These are phyloP conservation scores for Harpalus rufipes DNA, from an alignment of 2,888 invertebrate species.

Conservation along the genomic window DNA sequence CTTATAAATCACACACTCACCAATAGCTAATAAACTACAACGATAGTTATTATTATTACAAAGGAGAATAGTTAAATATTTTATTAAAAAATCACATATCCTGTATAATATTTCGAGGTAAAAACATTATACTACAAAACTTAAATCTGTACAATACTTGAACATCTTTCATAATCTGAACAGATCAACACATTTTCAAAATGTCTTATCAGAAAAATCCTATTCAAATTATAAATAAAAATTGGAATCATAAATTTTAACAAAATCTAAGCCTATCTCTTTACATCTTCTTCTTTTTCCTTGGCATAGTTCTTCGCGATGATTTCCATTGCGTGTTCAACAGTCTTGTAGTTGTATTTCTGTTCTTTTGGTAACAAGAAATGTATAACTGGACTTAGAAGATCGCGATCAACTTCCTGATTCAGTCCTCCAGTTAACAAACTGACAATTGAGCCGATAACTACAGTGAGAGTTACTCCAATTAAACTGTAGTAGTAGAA, in stretches of 20 bases:
- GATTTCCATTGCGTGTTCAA: conserved; percentile 59
- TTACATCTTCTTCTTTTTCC: conserved; percentile 46
- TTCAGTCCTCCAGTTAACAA: conserved; percentile 63
- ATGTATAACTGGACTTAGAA: conserved; percentile 58
- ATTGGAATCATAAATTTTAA: too few species aligned
- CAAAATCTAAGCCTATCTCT: conserved; percentile 8
- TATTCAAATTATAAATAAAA: too few species aligned
- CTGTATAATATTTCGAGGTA: not conserved
- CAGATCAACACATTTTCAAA: too few species aligned
- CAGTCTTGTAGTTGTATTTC: conserved; percentile 58
- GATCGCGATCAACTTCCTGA: conserved; percentile 51
- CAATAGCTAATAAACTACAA: too few species aligned
- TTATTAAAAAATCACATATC: not conserved
- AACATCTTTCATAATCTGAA: too few species aligned
- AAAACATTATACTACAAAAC: too few species aligned
- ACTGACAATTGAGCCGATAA: conserved; percentile 67
- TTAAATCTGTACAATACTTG: too few species aligned
- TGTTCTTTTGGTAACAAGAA: conserved; percentile 57
- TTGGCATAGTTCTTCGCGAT: conserved; percentile 36
- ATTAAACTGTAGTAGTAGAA: conserved; percentile 69
- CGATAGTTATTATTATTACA: too few species aligned
- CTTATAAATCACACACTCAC: too few species aligned
- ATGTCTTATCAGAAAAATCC: too few species aligned
- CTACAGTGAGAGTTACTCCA: conserved; percentile 57
- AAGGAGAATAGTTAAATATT: not conserved